Base-by-base conservation (phyloP, 2,113 vertebrate species). In the Bubo bubo region DNA sequence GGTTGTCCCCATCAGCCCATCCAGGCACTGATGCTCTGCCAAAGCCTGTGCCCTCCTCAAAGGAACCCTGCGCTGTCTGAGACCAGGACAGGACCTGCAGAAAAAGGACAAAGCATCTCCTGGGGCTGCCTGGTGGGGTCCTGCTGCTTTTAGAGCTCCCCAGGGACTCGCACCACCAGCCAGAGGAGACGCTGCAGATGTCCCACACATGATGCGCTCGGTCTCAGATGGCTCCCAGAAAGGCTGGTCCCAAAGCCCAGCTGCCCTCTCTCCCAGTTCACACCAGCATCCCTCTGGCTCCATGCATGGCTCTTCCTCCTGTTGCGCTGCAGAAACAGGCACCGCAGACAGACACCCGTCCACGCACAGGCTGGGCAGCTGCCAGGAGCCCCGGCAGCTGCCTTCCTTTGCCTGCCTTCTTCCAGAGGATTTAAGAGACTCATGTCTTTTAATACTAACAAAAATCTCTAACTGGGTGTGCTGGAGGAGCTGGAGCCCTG, bases 171-270 rank as follows among this genome's bases (percentile, higher is more conserved):
- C 8, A 15, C 22, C 27, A 10, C 4, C 6, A 62, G 75, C 49
- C 79, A 3, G 49, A 30, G 55, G 37, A 10, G 27, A 27, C 34
- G 39, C 6, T 30, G 24, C 75, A 83, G 37, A 24, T 24, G 21
- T 5, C 1, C 0, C 22, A 24, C 58, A 63, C 24, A 16, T 12
- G 64, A 3, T 1, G 0, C 22, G 2, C 8, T 9, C 1, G 2
- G 58, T 17, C 52, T 56, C 75, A 26, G 15, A 4, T 4, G 16
- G 58, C 47, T 68, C 63, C 53, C 56, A 45, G 1, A 34, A 47
- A 56, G 72, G 39, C 45, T 77, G 68, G 28, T 47, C 53, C 64
- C 71, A 50, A n/a, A 59, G 49, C 58, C 32, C 73, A 50, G 5
- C 43, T 77, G 66, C n/a, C 12, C 23, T 34, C 1, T 0, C 32